Conservation (phyloP, 2,113 vertebrate genomes). For the Dipodomys ordii region DNA sequence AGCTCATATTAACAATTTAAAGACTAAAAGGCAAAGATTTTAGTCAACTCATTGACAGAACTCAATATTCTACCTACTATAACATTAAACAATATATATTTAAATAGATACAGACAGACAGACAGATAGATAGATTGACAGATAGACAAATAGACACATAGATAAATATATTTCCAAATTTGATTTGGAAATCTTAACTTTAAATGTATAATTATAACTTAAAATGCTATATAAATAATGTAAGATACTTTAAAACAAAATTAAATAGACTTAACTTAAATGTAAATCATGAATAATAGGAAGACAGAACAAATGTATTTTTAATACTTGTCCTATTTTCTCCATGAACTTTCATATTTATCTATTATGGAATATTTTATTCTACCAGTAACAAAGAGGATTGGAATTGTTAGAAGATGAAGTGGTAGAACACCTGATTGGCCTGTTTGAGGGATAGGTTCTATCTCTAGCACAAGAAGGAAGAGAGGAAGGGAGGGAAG, state of each 20-base stretch:
- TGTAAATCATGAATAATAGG: conserved; percentile 15
- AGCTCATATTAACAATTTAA: conserved; percentile 68
- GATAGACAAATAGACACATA: neutral
- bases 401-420: neutral
- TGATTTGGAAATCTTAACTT: neutral
- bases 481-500: no score
- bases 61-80: neutral
- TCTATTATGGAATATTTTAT: neutral
- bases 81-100: neutral
- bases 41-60: conserved; percentile 24
- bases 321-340: conserved; percentile 2
- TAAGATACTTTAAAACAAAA: neutral
- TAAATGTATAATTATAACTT: neutral
- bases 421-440: neutral
- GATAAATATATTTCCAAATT: neutral
- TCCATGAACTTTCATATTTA: neutral
- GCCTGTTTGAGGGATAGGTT: neutral
- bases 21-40: conserved; percentile 49
- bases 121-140: neutral
- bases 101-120: neutral
- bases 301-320: neutral
- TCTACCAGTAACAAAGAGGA: neutral
- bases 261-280: conserved; percentile 1
- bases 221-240: neutral
- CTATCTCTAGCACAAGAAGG: no score